A percentile compares a stretch with the other conserved stretches of the same genome.
Conservation (phyloP, 2,113 vertebrate genomes). For the Ellobius talpinus region DNA sequence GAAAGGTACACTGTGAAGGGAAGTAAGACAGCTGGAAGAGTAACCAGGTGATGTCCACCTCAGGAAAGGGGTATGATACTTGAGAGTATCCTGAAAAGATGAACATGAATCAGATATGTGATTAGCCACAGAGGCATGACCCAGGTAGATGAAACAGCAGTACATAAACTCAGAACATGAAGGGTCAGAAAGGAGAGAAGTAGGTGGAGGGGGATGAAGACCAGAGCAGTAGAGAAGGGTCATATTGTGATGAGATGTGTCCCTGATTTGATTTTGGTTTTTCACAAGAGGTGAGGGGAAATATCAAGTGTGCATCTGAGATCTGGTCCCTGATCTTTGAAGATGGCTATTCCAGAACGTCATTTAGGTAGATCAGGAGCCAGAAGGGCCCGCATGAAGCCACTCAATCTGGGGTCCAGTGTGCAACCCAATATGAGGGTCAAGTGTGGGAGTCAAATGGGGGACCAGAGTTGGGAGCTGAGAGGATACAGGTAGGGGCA, state of each 20-base stretch:
- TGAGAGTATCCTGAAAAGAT: background rate
- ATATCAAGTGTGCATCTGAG: background rate
- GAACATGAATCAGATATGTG: background rate
- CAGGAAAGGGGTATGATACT: background rate
- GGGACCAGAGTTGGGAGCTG: background rate
- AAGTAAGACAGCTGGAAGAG: background rate
- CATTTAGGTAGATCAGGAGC: background rate
- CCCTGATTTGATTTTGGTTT: background rate
- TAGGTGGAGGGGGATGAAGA: background rate
- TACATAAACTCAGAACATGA: background rate
- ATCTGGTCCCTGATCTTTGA: background rate
- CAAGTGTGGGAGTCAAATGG: background rate
- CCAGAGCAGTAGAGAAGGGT: background rate
- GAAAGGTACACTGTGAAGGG: background rate
- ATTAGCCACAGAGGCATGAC: background rate
- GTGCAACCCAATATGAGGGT: background rate
- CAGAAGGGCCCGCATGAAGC: background rate
- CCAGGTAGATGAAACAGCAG: too few species aligned
- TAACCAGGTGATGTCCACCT: background rate
- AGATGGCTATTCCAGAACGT: background rate
- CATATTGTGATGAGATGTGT: background rate
- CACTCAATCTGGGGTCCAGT: background rate
- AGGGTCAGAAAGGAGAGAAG: background rate
- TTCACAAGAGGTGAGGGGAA: background rate
- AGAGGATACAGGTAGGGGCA: background rate